Evolutionary conservation across 2,113 vertebrate genomes (phyloP).

Genomic region (Proteles cristata): DNA sequence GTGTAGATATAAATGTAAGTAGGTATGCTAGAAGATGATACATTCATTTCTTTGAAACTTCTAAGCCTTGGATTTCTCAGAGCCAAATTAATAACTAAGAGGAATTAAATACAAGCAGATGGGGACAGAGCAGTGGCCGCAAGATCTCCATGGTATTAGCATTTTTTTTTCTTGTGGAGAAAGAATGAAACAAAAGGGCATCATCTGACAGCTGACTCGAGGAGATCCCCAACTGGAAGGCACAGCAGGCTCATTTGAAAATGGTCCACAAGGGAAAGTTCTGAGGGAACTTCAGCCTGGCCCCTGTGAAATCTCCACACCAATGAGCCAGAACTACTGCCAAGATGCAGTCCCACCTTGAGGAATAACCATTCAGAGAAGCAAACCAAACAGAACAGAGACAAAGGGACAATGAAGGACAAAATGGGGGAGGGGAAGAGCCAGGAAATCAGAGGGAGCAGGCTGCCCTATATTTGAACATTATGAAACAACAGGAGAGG

Average conservation of each 20-base stretch:
- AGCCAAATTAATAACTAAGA: background rate
- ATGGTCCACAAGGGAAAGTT: background rate
- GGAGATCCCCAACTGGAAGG: background rate
- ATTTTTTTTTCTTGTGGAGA: background rate
- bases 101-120: background rate
- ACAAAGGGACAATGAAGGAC: background rate
- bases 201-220: background rate
- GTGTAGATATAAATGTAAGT: background rate
- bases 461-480: background rate
- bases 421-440: background rate
- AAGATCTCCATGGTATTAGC: background rate
- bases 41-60: background rate
- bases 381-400: background rate
- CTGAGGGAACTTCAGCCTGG: background rate
- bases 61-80: background rate
- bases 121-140: background rate
- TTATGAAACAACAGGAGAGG: background rate
- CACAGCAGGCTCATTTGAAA: background rate
- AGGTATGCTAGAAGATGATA: background rate
- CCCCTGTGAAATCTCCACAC: background rate
- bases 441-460: background rate
- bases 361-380: background rate
- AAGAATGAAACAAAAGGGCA: background rate
- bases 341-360: background rate
- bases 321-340: background rate